These are phyloP conservation scores for Parauchenoglanis ngamensis DNA, from an alignment of 2,797 vertebrate species.

Conservation along the genomic window DNA sequence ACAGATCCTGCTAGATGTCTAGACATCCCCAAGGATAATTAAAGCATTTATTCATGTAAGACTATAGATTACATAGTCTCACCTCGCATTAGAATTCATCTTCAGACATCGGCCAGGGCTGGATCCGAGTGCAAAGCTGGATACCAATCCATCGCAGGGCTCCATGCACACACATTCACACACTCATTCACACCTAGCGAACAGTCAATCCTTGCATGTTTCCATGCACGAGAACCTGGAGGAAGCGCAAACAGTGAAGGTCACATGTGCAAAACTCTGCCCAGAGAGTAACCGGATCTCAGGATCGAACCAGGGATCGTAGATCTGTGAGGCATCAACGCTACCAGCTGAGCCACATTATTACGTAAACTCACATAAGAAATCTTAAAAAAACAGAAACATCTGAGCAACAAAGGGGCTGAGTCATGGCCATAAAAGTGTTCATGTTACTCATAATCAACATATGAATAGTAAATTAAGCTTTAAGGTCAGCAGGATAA, in stretches of 20 bases:
- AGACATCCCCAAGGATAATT: neutral
- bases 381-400: neutral
- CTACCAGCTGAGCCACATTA: neutral
- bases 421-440: constrained; percentile 41
- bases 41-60: neutral
- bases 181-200: neutral
- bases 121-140: neutral
- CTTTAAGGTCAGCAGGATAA: constrained; percentile 42
- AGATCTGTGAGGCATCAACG: neutral
- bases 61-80: neutral
- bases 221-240: neutral
- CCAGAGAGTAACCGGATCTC: neutral
- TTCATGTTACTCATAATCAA: constrained; percentile 59
- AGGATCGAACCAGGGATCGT: constrained; percentile 1
- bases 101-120: neutral
- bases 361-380: neutral
- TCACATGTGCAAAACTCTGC: neutral
- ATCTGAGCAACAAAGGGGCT: constrained; percentile 26
- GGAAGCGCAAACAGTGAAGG: neutral
- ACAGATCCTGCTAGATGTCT: neutral
- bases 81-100: neutral
- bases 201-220: neutral
- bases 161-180: neutral
- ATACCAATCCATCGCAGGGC: neutral
- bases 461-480: constrained; percentile 65